A percentile compares a stretch with the other conserved stretches of the same genome.
Evolutionary conservation across 2,113 vertebrate species (phyloP).

Genomic region (Periophthalmodon schlosseri): DNA sequence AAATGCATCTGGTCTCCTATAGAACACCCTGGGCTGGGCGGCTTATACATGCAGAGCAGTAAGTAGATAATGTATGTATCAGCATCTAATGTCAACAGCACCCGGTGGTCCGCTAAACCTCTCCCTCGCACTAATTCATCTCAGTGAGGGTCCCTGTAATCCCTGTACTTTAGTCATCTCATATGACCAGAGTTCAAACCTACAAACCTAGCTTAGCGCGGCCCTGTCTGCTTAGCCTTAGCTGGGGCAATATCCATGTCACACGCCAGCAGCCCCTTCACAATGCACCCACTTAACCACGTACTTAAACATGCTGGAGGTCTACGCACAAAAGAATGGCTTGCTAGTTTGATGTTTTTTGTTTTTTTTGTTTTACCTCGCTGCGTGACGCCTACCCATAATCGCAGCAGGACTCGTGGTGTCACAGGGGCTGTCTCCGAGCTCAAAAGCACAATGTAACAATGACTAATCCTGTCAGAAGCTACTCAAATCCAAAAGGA

Average conservation of each 20-base stretch:
- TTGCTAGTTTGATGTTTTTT: constrained; percentile 19
- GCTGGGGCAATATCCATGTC: constrained; percentile 52
- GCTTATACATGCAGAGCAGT: constrained; percentile 21
- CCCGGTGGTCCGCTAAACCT: constrained; percentile 54
- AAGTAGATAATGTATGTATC: constrained; percentile 45
- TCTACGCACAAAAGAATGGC: constrained; percentile 32
- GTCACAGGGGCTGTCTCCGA: constrained; percentile 36
- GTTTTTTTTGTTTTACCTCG: constrained; percentile 32
- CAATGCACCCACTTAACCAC: constrained; percentile 49
- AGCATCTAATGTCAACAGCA: constrained; percentile 43
- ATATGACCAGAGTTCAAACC: constrained; percentile 65
- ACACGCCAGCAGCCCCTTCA: constrained; percentile 47
- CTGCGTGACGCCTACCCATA: constrained; percentile 36
- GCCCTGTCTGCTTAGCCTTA: constrained; percentile 54
- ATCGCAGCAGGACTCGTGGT: constrained; percentile 18
- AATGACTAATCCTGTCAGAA: constrained; percentile 23
- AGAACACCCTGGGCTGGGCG: not conserved
- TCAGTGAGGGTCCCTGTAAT: constrained; percentile 59
- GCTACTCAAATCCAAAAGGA: constrained; percentile 9
- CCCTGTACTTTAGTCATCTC: constrained; percentile 62
- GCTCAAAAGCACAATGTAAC: constrained; percentile 24
- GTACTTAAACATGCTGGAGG: constrained; percentile 45
- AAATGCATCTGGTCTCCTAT: not conserved
- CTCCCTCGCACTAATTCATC: constrained; percentile 54
- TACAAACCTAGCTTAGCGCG: constrained; percentile 61